These are phyloP conservation scores for Pangasianodon gigas DNA, from an alignment of 2,113 vertebrate genomes.

Conservation along the genomic window DNA sequence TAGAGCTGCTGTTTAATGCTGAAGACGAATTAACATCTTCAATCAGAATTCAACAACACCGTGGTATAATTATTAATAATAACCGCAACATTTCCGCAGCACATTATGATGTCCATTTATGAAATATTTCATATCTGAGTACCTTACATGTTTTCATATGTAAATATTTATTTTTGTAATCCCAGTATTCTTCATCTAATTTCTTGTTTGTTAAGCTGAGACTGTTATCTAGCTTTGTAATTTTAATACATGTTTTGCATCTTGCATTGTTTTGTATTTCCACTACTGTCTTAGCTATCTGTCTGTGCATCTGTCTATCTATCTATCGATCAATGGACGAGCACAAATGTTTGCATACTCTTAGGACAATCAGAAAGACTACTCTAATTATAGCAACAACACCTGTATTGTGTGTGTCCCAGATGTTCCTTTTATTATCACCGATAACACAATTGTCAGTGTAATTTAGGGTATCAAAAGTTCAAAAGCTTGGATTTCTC, in stretches of 20 bases:
- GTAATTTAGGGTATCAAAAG: neutral
- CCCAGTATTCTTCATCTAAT: neutral
- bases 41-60: neutral
- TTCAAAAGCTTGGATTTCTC: neutral
- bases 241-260: neutral
- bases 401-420: neutral
- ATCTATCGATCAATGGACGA: no score
- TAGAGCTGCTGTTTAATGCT: neutral
- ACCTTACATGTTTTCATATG: neutral
- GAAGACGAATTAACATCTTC: neutral
- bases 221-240: neutral
- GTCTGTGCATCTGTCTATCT: neutral
- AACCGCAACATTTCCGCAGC: no score
- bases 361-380: neutral
- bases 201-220: neutral
- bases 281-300: neutral
- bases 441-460: neutral
- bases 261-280: neutral
- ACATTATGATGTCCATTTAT: no score
- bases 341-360: neutral
- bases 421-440: neutral
- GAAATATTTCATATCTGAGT: neutral
- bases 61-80: neutral
- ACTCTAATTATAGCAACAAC: neutral
- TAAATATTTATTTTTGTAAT: neutral